Percentiles rank a stretch among this genome's conserved stretches.
These are phyloP conservation scores for Phrynocephalus guinanensis DNA, from an alignment of 2,797 vertebrate species.

Conservation along the genomic window DNA sequence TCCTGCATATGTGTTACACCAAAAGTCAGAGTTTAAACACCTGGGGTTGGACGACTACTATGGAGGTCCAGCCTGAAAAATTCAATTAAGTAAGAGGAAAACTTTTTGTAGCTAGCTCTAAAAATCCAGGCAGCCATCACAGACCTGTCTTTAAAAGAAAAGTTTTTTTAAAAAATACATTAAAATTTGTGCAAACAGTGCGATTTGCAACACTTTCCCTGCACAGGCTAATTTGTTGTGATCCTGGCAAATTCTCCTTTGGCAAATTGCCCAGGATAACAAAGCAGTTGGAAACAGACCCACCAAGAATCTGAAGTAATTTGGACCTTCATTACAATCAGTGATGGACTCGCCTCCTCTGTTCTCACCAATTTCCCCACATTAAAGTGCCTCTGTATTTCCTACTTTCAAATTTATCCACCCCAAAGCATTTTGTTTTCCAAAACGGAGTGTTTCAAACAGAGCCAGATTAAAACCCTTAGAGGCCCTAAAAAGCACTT, in stretches of 20 bases:
- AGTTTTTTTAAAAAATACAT: too few species aligned
- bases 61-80: background rate
- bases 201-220: slow-evolving; percentile 21
- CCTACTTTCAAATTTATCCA: slow-evolving; percentile 30
- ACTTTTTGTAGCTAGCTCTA: background rate
- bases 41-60: background rate
- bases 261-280: slow-evolving; percentile 12
- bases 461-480: too few species aligned
- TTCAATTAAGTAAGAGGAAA: background rate
- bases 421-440: slow-evolving; percentile 19
- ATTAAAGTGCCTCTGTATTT: slow-evolving; percentile 33
- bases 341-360: background rate
- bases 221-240: slow-evolving; percentile 1
- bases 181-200: background rate
- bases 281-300: slow-evolving; percentile 22
- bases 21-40: too few species aligned
- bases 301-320: slow-evolving; percentile 16
- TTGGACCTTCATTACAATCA: slow-evolving; percentile 42
- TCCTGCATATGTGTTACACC: background rate
- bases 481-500: too few species aligned
- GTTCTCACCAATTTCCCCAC: slow-evolving; percentile 5
- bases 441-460: slow-evolving; percentile 30
- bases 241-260: slow-evolving; percentile 36
- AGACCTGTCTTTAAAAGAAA: background rate
- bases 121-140: background rate